phyloP scores from a whole-genome alignment of 2,888 invertebrate species.

The Andrena bucephala region DNA sequence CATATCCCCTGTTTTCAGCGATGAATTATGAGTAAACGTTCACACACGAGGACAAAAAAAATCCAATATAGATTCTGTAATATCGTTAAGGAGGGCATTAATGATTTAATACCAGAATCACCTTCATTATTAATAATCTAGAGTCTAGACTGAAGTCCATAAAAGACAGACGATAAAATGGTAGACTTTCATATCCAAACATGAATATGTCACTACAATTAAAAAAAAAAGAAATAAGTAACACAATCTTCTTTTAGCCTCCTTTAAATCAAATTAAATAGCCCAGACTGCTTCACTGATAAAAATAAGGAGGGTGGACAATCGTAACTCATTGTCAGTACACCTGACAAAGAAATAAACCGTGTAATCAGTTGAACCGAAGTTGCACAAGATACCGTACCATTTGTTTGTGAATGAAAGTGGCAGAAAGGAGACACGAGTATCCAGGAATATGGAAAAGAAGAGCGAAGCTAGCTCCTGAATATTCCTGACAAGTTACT shows the following conservation, averaged over 20 bases:
- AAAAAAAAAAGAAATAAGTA: no score
- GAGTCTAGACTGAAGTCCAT: not conserved
- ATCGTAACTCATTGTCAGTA: not conserved
- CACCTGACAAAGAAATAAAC: not conserved
- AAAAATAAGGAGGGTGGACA: no score
- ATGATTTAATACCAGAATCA: not conserved
- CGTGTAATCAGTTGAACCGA: not conserved
- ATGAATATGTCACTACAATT: no score
- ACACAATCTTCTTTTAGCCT: no score
- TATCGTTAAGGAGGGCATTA: not conserved
- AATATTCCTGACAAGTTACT: constrained; percentile 37
- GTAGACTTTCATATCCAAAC: no score
- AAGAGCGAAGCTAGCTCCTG: constrained; percentile 10
- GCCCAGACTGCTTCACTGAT: no score
- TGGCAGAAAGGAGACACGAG: not conserved
- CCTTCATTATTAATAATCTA: not conserved
- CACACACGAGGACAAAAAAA: not conserved
- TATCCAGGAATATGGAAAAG: not conserved
- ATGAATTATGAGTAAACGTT: not conserved
- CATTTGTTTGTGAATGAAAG: not conserved
- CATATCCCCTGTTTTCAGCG: not conserved
- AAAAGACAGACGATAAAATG: not conserved
- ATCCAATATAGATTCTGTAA: not conserved
- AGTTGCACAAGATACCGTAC: not conserved
- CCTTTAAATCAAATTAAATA: no score